Evolutionary conservation across 1,140 invertebrate species (phyloP).

Genomic region (Doryteuthis pealeii): DNA sequence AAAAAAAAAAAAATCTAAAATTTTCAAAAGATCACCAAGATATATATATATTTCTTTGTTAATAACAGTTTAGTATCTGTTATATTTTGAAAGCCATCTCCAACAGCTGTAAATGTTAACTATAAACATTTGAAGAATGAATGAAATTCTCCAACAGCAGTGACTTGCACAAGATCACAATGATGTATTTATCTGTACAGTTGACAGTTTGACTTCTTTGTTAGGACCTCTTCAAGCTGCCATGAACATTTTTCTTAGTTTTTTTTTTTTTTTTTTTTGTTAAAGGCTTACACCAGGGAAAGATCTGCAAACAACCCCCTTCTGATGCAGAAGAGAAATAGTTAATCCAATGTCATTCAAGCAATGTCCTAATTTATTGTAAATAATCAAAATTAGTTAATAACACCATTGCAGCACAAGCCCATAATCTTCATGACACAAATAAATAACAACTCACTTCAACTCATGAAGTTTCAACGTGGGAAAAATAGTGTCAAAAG

Average conservation of each 20-base stretch:
- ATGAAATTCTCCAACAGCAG: not conserved
- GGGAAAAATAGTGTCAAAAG: not conserved
- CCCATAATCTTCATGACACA: conserved; percentile 7
- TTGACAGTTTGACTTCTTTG: not conserved
- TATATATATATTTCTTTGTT: too few relatives aligned
- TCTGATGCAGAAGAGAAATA: conserved; percentile 7
- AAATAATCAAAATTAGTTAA: not conserved
- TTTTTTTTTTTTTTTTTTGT: not conserved
- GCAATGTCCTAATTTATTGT: not conserved
- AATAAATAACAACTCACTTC: conserved; percentile 8
- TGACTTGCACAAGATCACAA: conserved; percentile 6
- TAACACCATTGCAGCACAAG: conserved; percentile 3
- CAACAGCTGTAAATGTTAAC: too few relatives aligned
- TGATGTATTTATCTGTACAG: not conserved
- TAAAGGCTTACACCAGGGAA: not conserved
- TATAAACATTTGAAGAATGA: too few relatives aligned
- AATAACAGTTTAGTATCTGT: too few relatives aligned
- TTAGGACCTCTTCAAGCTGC: not conserved
- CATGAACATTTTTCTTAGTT: not conserved
- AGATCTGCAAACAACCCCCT: not conserved
- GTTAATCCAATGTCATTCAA: not conserved
- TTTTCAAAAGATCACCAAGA: too few relatives aligned
- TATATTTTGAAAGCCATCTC: too few relatives aligned
- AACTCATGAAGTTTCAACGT: conserved; percentile 1
- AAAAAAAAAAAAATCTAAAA: too few relatives aligned